phyloP scores from a whole-genome alignment of 2,113 vertebrate genomes.

The Bostrychus sinensis region DNA sequence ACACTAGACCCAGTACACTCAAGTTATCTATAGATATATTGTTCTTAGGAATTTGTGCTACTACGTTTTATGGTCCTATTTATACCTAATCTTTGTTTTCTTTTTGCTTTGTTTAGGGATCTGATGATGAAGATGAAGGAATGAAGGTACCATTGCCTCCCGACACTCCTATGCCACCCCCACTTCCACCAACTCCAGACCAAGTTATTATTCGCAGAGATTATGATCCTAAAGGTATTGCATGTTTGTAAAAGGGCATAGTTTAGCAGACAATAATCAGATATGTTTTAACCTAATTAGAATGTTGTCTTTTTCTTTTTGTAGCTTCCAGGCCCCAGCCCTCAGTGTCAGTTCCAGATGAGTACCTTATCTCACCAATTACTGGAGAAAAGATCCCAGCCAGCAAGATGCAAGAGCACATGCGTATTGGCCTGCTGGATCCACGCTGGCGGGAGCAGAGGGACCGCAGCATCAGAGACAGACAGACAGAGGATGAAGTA shows the following conservation, averaged over 20 bases:
- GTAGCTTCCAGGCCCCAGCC: slow-evolving; percentile 90
- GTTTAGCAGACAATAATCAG: neutral
- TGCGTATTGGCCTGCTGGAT: slow-evolving; percentile 97
- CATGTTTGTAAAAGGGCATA: neutral
- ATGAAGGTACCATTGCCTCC: slow-evolving; percentile 93
- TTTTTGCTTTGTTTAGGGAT: slow-evolving; percentile 82
- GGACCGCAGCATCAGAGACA: slow-evolving; percentile 93
- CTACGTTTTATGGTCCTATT: neutral
- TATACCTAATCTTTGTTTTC: neutral
- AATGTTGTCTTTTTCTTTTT: slow-evolving; percentile 11
- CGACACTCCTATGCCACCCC: slow-evolving; percentile 95
- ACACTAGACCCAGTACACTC: too few species aligned
- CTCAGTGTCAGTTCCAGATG: slow-evolving; percentile 82
- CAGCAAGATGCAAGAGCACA: slow-evolving; percentile 99
- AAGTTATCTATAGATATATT: neutral
- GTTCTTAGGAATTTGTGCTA: neutral
- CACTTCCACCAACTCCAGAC: slow-evolving; percentile 95
- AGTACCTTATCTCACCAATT: slow-evolving; percentile 97
- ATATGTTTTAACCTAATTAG: neutral
- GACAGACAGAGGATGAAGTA: slow-evolving; percentile 96
- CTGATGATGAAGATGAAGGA: slow-evolving; percentile 94
- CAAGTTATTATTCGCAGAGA: slow-evolving; percentile 98
- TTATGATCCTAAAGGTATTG: slow-evolving; percentile 95
- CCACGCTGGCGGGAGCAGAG: slow-evolving; percentile 98
- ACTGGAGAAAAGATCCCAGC: slow-evolving; percentile 97